Percentiles rank a stretch among this genome's conserved stretches.
Conservation (phyloP, 1,140 invertebrate species). For the Galleria mellonella region DNA sequence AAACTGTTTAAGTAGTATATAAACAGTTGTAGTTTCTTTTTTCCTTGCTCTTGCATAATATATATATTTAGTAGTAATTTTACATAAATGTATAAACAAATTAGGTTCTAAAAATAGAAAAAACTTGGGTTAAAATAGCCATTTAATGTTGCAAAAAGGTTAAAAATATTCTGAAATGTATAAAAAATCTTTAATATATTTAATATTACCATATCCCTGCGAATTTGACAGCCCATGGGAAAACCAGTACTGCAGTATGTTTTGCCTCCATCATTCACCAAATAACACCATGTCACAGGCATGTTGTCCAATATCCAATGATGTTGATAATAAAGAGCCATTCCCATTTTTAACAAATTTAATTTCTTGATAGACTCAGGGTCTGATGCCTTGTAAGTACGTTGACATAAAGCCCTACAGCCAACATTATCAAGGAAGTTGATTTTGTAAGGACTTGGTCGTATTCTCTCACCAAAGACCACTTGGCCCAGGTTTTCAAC, state of each 20-base stretch:
- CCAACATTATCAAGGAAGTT: conserved; percentile 82
- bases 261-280: conserved; percentile 80
- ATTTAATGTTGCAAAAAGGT: too few relatives aligned
- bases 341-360: conserved; percentile 90
- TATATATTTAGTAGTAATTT: too few relatives aligned
- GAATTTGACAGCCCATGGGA: conserved; percentile 96
- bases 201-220: conserved; percentile 57
- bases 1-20: too few relatives aligned
- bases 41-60: too few relatives aligned
- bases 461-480: conserved; percentile 97
- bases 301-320: conserved; percentile 99
- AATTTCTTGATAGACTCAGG: conserved; percentile 81
- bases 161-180: too few relatives aligned
- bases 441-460: conserved; percentile 92
- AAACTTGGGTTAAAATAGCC: too few relatives aligned
- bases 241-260: conserved; percentile 96
- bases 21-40: too few relatives aligned
- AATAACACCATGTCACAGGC: conserved; percentile 97
- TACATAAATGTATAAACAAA: too few relatives aligned
- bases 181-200: not conserved
- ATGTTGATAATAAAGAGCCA: conserved; percentile 98
- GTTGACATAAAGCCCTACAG: conserved; percentile 84
- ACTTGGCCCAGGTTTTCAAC: conserved; percentile 99
- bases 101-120: too few relatives aligned
- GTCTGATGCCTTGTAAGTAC: conserved; percentile 81